Base-by-base conservation (phyloP, 2,797 vertebrate species). In the Gallirallus australis region DNA sequence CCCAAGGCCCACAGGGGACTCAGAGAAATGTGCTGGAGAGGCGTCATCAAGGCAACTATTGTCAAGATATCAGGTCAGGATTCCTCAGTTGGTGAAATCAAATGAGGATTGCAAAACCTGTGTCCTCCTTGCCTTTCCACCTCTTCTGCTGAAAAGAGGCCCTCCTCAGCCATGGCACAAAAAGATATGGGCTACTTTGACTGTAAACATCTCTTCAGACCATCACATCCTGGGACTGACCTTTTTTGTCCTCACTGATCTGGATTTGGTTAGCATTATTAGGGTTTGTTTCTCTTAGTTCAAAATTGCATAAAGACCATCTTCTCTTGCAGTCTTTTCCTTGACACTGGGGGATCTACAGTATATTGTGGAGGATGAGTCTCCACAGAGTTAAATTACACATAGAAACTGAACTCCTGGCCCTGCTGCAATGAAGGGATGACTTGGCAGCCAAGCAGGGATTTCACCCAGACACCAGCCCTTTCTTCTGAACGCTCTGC, bases 391-490 rank as follows among this genome's bases (percentile, higher is more conserved):
- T 83, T 91, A 78, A 94, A 91, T 87, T 86, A 72, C 65, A 90
- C 50, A 23, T 12, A 52, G 81, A 54, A 87, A 82, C 37, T 80
- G 71, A 94, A 81, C 86, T 94, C 53, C 78, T 94, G 93, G 82
- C 75, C 81, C 65, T 68, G 30, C 69, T 68, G 68, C 57, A 89
- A 45, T 23, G 56, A 94, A 92, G 81, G 39, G 75, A 68, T 65
- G 75, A 13, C 20, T 81, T 64, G 37, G 61, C 78, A 91, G 89
- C 57, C 54, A 63, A 69, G 69, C 27, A 71, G 79, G 86, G 93
- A 69, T 91, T 95, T 95, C 76, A 83, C 90, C 86, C 90, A 96
- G 90, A 83, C 86, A 71, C 31, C 61, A 82, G 61, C 40, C 69
- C 84, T 92, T 95, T 96, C 72, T 94, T 95, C 78, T 92, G 75